Percentiles rank a stretch among this genome's conserved stretches.
phyloP scores from a whole-genome alignment of 2,797 vertebrate species.

The Crocodylus rhombifer region DNA sequence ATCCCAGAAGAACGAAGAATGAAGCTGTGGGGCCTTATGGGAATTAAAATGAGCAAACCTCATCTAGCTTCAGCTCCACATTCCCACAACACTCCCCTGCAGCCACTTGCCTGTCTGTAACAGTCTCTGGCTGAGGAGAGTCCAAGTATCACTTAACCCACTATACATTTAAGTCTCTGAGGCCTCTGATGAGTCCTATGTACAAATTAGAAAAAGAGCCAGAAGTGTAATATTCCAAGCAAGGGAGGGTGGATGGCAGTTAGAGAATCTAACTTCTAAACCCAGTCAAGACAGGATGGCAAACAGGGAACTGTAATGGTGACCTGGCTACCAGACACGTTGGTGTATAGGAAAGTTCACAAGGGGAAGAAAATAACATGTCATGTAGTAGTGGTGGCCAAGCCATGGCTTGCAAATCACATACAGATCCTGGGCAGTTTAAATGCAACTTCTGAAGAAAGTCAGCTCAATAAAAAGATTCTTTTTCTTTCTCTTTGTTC shows the following conservation, averaged over 20 bases:
- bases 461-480: too few species aligned
- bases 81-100: background rate
- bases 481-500: too few species aligned
- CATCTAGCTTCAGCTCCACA: background rate
- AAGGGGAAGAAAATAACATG: background rate
- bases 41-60: background rate
- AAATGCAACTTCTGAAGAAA: too few species aligned
- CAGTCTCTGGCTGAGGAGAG: background rate
- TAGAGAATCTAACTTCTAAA: slow-evolving; percentile 1
- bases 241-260: background rate
- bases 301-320: background rate
- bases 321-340: background rate
- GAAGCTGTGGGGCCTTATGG: background rate
- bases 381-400: too few species aligned
- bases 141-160: background rate
- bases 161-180: background rate
- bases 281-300: background rate
- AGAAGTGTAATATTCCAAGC: background rate
- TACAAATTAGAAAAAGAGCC: background rate
- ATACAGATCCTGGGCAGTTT: too few species aligned
- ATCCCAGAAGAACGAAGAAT: background rate
- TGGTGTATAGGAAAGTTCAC: background rate
- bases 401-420: too few species aligned
- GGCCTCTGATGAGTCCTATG: background rate
- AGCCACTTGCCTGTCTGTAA: background rate